Evolutionary conservation across 1,140 invertebrate species (phyloP).

Genomic region (Ceratina australensis): DNA sequence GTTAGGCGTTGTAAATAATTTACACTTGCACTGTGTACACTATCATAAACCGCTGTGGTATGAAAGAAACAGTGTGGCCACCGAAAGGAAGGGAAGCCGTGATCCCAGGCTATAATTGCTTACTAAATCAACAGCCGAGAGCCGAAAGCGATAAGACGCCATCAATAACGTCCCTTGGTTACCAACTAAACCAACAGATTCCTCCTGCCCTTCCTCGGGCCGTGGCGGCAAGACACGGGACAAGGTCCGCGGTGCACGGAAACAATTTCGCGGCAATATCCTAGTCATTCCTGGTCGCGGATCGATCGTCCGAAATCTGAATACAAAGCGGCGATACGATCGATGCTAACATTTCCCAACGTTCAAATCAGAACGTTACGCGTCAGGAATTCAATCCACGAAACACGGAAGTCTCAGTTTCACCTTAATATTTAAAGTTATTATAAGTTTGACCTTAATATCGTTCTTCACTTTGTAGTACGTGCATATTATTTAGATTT

Average conservation of each 20-base stretch:
- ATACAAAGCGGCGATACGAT: constrained; percentile 26
- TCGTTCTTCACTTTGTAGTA: no score
- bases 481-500: no score
- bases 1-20: no score
- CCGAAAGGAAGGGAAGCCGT: not conserved
- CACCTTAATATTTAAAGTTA: no score
- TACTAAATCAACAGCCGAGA: not conserved
- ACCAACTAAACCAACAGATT: not conserved
- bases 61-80: no score
- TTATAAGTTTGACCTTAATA: no score
- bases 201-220: not conserved
- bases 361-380: not conserved
- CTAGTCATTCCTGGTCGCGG: not conserved
- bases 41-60: no score
- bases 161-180: not conserved
- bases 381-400: not conserved
- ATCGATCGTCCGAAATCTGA: constrained; percentile 37
- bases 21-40: no score
- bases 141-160: not conserved
- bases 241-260: constrained; percentile 8
- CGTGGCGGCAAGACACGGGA: constrained; percentile 7
- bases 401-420: no score
- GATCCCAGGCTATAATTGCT: not conserved
- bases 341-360: constrained; percentile 1
- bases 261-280: constrained; percentile 28